Conservation (phyloP, 2,888 invertebrate species). For the Ephialtes manifestator region DNA sequence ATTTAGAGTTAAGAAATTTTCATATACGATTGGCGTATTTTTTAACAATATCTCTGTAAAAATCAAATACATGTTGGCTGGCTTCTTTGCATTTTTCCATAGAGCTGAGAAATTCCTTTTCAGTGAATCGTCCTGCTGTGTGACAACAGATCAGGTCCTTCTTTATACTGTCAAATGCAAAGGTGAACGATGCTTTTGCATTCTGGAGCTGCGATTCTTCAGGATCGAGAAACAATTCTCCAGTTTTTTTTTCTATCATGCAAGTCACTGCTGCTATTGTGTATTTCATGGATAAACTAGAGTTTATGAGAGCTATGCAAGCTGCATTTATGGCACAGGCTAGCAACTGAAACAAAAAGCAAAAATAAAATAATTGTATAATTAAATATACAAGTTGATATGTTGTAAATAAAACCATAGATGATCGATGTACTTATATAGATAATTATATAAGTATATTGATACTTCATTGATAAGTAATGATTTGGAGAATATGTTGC, state of each 20-base stretch:
- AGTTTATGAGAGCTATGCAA: constrained; percentile 93
- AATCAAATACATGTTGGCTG: constrained; percentile 90
- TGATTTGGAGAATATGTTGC: too few species aligned
- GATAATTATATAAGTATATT: too few species aligned
- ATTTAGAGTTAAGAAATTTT: constrained; percentile 59
- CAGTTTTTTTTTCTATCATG: constrained; percentile 88
- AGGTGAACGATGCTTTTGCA: constrained; percentile 89
- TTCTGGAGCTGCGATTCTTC: constrained; percentile 86
- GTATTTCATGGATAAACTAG: constrained; percentile 94
- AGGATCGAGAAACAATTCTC: constrained; percentile 90
- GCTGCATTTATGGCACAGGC: constrained; percentile 94
- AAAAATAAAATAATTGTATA: not conserved
- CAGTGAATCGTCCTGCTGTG: constrained; percentile 90
- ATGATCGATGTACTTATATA: too few species aligned
- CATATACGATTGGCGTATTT: constrained; percentile 86
- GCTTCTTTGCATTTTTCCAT: constrained; percentile 89
- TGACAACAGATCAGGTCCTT: constrained; percentile 89
- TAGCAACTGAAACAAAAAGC: constrained; percentile 88
- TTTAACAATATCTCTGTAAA: constrained; percentile 90
- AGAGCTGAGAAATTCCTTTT: constrained; percentile 90
- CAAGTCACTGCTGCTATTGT: constrained; percentile 93
- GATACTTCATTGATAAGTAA: too few species aligned
- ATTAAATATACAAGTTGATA: too few species aligned
- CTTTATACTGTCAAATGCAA: constrained; percentile 91
- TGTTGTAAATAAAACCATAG: too few species aligned